Evolutionary conservation across 2,113 vertebrate genomes (phyloP), one percentile per base, ranked within the genome.

Genomic region (Panurus biarmicus): DNA sequence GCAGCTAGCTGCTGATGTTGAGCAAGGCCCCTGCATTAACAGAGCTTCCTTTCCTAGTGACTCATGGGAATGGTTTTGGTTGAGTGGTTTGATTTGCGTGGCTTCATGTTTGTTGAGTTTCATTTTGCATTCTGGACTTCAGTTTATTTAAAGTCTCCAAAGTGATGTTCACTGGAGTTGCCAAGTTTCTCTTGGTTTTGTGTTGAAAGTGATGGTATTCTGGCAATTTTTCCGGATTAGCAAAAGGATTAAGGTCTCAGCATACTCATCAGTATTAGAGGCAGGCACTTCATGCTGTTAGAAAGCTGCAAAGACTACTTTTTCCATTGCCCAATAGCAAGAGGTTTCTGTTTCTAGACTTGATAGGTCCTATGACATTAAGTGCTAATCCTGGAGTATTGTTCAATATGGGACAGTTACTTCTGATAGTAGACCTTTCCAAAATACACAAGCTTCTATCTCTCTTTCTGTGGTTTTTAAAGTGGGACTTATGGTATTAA

Each of bases 201-300:
- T 77, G 38, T 74, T 80, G 36, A 77, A 95, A 93, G 75, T 71
- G 72, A 80, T 5, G 17, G 85, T 64, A 79, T 95, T 91, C 85
- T 93, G 81, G 75, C 74, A 89, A 60, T 93, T 95, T 81, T 94
- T 96, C 67, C 1, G 0, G 56, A 69, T 82, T 87, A 95, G 67
- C 62, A 38, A 71, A 80, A 95, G 94, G 85, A 91, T 96, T 96
- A 90, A 91, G 50, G 85, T 89, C 67, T 96, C 78, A 73, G 54
- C 62, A 77, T 48, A 64, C 60, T 93, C 78, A 85, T 87, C 81
- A 87, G 74, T 66, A 76, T 89, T 91, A 89, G 38, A 94, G 56
- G 53, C 74, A 88, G 64, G 64, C 9, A 0, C n/a, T 93, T 91
- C 71, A 67, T 56, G 53, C 51, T 38, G 11, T 28, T 85, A 54